Conservation (phyloP, 2,113 vertebrate genomes). For the Todiramphus chloris region DNA sequence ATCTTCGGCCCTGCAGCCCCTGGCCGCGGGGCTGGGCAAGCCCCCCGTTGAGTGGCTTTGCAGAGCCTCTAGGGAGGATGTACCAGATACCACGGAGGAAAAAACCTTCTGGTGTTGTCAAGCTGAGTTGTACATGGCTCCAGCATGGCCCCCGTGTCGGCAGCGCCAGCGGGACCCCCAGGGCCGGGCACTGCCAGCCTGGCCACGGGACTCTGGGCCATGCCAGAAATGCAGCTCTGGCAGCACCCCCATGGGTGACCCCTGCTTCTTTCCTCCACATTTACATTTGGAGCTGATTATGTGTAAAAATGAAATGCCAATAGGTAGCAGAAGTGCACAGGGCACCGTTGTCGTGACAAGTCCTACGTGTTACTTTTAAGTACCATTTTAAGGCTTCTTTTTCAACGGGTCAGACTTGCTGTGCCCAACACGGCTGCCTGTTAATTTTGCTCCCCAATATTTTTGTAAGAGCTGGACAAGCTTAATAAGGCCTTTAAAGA, state of each 20-base stretch:
- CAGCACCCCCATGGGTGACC: rapidly evolving
- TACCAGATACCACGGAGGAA: rapidly evolving
- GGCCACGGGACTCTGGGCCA: rapidly evolving
- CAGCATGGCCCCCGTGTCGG: neutral
- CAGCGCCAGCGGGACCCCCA: neutral
- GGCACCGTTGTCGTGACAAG: rapidly evolving
- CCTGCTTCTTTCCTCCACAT: rapidly evolving
- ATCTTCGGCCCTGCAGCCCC: neutral
- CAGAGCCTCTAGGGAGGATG: rapidly evolving
- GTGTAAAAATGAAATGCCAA: rapidly evolving
- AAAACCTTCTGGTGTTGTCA: rapidly evolving
- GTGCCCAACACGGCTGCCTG: rapidly evolving
- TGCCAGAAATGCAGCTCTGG: rapidly evolving
- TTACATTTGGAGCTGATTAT: rapidly evolving
- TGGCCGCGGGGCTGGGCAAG: rapidly evolving
- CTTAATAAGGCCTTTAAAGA: neutral
- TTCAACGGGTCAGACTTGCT: rapidly evolving
- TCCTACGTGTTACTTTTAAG: neutral
- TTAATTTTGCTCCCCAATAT: neutral
- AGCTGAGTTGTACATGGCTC: neutral
- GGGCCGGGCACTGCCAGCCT: rapidly evolving
- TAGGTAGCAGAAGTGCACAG: rapidly evolving
- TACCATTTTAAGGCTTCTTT: rapidly evolving
- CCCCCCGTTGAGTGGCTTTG: rapidly evolving
- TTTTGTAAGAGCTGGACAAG: neutral